Evolutionary conservation across 2,797 vertebrate species (phyloP).

Genomic region (Myotis planiceps): DNA sequence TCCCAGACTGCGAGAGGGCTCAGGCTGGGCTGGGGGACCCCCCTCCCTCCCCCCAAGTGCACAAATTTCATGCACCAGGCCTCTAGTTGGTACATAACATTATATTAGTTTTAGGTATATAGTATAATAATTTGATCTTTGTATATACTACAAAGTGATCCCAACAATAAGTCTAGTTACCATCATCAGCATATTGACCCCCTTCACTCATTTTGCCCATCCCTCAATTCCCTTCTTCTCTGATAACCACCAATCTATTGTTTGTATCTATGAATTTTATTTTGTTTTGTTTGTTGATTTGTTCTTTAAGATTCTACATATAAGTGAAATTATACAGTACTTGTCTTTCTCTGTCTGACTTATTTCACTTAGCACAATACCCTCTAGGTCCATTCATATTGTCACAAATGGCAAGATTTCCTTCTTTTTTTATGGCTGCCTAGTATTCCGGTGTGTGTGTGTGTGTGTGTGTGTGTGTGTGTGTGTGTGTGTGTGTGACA

Average conservation of each 20-base stretch:
- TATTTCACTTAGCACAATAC: not conserved
- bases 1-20: no score
- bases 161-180: not conserved
- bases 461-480: not conserved
- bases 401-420: not conserved
- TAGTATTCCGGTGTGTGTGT: not conserved
- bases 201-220: not conserved
- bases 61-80: no score
- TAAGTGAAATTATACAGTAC: not conserved
- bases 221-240: no score
- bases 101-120: not conserved
- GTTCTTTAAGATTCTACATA: not conserved
- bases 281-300: not conserved
- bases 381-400: not conserved
- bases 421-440: not conserved
- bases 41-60: no score
- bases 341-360: not conserved
- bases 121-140: not conserved
- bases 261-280: not conserved
- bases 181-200: not conserved
- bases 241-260: not conserved
- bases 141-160: not conserved
- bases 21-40: no score
- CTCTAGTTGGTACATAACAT: not conserved
- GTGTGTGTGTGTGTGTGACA: not conserved